Evolutionary conservation across 2,797 vertebrate genomes (phyloP), one percentile per base, ranked within the genome.

Genomic region (Urophycis tenuis): DNA sequence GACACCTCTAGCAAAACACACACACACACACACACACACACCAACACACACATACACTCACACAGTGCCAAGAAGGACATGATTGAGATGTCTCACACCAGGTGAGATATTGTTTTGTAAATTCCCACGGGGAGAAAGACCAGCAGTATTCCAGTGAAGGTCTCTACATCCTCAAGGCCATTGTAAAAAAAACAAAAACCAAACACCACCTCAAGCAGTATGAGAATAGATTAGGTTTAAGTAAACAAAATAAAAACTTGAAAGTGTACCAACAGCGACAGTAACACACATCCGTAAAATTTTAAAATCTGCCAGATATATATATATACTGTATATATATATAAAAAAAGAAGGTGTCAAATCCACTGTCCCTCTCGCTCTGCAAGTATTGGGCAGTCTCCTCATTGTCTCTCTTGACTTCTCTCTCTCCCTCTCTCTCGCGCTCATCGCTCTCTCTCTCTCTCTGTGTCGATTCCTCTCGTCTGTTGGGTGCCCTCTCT

Each of bases 271-370:
- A 64, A 11, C 7, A 64, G 49, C n/a, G 41, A 9, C 41, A 45
- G 41, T 45, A 22, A 60, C 49, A 60, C 49, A 60, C 49, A n/a
- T 22, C 36, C 14, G 36, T 14, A 12, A 39, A 84, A 85, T 86
- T 84, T 79, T 81, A 34, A 34, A 88, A 89, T 89, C 91, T 89
- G 90, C 90, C 91, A 91, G 79, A 83, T 80, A 84, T n/a, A n/a
- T n/a, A n/a, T n/a, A n/a, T n/a, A n/a, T n/a, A n/a, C n/a, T n/a
- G n/a, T n/a, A n/a, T n/a, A n/a, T n/a, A n/a, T n/a, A n/a, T n/a
- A n/a, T 78, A 77, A 85, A 53, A 86, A 83, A 85, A 74, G 79
- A 77, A 83, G 15, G 81, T 86, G 86, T 90, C 84, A 86, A 90
- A 86, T 77, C 80, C 74, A 78, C 75, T 81, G 80, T 76, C 77